These are phyloP conservation scores for Numida meleagris DNA, from an alignment of 2,113 vertebrate genomes.

Conservation along the genomic window DNA sequence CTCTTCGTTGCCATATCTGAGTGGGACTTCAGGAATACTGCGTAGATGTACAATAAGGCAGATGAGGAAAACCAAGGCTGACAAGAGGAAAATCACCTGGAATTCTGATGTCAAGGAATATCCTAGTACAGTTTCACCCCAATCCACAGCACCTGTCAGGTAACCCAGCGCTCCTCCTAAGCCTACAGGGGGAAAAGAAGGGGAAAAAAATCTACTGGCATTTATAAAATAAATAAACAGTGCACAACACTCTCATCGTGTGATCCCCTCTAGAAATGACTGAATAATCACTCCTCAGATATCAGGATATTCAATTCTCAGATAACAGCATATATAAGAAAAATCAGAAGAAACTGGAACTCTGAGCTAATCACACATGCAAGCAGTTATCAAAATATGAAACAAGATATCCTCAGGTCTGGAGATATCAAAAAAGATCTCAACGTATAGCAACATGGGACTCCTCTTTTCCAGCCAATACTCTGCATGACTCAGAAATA, in stretches of 20 bases:
- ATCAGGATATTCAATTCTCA: neutral
- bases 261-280: neutral
- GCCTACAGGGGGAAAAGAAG: conserved; percentile 73
- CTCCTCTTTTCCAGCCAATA: neutral
- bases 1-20: conserved; percentile 56
- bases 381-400: neutral
- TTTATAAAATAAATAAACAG: neutral
- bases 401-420: neutral
- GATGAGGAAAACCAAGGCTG: conserved; percentile 83
- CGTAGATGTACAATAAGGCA: conserved; percentile 88
- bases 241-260: neutral
- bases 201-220: neutral
- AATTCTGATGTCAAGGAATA: conserved; percentile 88
- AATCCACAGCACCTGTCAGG: conserved; percentile 93
- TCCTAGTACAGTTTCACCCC: conserved; percentile 86
- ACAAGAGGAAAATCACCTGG: conserved; percentile 96
- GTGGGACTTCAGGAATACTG: conserved; percentile 91
- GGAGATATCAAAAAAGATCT: neutral
- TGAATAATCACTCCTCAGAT: neutral
- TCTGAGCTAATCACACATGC: neutral
- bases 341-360: neutral
- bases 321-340: neutral
- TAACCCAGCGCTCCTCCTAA: conserved; percentile 94
- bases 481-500: neutral
- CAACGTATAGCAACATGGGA: neutral